A percentile compares a stretch with the other conserved stretches of the same genome.
phyloP scores from a whole-genome alignment of 2,888 invertebrate species.

The Ceramica pisi region DNA sequence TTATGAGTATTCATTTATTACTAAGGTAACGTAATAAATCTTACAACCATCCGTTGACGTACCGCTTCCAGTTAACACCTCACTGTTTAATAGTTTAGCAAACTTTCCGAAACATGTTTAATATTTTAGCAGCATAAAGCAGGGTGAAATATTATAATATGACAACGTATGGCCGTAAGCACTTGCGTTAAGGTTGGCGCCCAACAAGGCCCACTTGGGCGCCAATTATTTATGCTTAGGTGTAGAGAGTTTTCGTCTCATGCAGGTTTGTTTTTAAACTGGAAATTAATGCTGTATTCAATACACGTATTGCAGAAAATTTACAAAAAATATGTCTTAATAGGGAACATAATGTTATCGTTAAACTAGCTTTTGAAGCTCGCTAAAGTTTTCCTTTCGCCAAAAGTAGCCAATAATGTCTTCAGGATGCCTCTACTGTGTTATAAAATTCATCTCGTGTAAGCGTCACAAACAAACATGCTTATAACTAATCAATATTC shows the following conservation, averaged over 20 bases:
- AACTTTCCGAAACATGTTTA: constrained; percentile 46
- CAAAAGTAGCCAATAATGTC: too few species aligned
- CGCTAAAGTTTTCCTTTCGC: too few species aligned
- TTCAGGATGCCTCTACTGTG: too few species aligned
- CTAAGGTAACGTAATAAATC: constrained; percentile 22
- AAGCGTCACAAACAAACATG: too few species aligned
- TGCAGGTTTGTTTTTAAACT: too few species aligned
- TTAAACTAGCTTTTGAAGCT: too few species aligned
- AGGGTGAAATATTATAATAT: constrained; percentile 24
- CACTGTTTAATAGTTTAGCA: constrained; percentile 32
- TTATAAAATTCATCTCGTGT: too few species aligned
- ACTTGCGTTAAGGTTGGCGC: constrained; percentile 19
- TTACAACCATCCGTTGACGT: neutral
- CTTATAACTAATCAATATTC: too few species aligned
- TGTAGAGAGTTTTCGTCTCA: neutral
- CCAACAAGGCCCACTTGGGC: constrained; percentile 4
- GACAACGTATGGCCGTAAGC: constrained; percentile 18
- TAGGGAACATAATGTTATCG: too few species aligned
- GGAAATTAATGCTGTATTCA: too few species aligned
- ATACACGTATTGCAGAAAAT: too few species aligned
- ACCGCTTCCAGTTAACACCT: constrained; percentile 41
- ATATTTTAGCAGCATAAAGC: constrained; percentile 55
- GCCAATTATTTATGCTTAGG: neutral
- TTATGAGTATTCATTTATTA: neutral
- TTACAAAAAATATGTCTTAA: too few species aligned